A percentile compares a stretch with the other conserved stretches of the same genome.
Evolutionary conservation across 1,140 invertebrate genomes (phyloP).

Genomic region (Coelopa frigida): DNA sequence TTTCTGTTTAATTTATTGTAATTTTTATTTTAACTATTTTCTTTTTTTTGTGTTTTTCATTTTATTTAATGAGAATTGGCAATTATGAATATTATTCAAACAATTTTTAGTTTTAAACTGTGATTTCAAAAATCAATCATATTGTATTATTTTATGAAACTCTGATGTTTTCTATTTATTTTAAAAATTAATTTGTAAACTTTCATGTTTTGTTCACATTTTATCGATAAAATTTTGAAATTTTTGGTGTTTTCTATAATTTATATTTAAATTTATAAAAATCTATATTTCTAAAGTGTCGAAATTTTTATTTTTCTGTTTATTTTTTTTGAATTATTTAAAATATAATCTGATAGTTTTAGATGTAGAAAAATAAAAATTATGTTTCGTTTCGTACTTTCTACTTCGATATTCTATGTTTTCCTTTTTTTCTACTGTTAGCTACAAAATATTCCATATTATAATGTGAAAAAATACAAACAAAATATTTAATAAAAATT

Average conservation of each 20-base stretch:
- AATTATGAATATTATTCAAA: background rate
- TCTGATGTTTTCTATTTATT: conserved; percentile 5
- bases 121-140: background rate
- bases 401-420: background rate
- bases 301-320: no score
- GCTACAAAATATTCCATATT: background rate
- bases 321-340: conserved; percentile 10
- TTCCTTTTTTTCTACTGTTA: background rate
- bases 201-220: background rate
- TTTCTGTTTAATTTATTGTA: background rate
- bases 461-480: conserved; percentile 8
- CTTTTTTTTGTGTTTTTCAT: background rate
- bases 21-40: background rate
- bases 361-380: background rate
- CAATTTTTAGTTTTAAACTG: background rate
- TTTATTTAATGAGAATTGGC: background rate
- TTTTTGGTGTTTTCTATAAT: conserved; percentile 5
- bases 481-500: conserved; percentile 13
- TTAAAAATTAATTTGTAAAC: background rate
- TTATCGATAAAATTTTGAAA: background rate
- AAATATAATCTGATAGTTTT: background rate
- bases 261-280: conserved; percentile 7
- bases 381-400: background rate
- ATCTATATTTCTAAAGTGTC: no score
- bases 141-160: conserved; percentile 8